Percentiles rank a stretch among this genome's conserved stretches.
Evolutionary conservation across 2,113 vertebrate genomes (phyloP).

Genomic region (human): GRCh38 chr12:103314001-103314500

Average conservation of each 20-base stretch:
- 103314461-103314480: background rate
- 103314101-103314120: background rate
- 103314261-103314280: rapidly evolving
- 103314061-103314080: background rate
- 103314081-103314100: background rate
- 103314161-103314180: background rate
- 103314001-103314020: background rate
- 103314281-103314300: background rate
- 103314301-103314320: background rate
- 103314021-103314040: background rate
- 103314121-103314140: background rate
- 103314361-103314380: background rate
- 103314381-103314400: background rate
- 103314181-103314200: no score
- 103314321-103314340: background rate
- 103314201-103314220: no score
- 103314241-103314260: background rate
- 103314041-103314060: background rate
- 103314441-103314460: background rate
- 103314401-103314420: background rate
- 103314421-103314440: background rate
- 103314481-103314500: background rate
- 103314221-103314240: no score
- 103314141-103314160: background rate
- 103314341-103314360: background rate